Evolutionary conservation across 2,113 vertebrate species (phyloP).

Genomic region (Aspiorhynchus laticeps): DNA sequence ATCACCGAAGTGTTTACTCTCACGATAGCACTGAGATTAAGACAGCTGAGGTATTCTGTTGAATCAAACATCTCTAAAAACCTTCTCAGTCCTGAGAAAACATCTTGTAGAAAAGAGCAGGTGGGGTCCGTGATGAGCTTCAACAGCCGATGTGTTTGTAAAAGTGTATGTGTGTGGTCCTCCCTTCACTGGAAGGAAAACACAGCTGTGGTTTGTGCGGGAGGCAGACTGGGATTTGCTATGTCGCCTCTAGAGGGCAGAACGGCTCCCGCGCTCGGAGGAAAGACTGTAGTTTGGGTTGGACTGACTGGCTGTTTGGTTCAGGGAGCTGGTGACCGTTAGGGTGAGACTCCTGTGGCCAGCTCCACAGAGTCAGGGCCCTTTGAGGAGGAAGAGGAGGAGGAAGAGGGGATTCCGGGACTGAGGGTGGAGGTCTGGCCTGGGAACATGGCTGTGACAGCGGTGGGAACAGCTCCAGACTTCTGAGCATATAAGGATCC

Average conservation of each 20-base stretch:
- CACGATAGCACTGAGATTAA: conserved; percentile 39
- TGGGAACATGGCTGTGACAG: conserved; percentile 65
- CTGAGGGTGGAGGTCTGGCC: conserved; percentile 65
- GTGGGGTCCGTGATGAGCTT: conserved; percentile 30
- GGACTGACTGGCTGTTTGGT: conserved; percentile 10
- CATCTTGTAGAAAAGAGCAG: conserved; percentile 46
- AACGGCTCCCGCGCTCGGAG: background rate
- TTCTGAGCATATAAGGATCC: conserved; percentile 79
- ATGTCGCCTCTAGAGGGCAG: conserved; percentile 36
- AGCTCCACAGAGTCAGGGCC: conserved; percentile 66
- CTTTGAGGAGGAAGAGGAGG: conserved; percentile 75
- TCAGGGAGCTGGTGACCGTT: conserved; percentile 28
- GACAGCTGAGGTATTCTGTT: conserved; percentile 59
- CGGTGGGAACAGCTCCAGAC: conserved; percentile 60
- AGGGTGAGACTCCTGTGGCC: conserved; percentile 59
- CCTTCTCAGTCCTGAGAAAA: conserved; percentile 51
- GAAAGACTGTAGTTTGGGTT: conserved; percentile 16
- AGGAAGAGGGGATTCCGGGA: conserved; percentile 70
- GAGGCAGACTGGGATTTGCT: conserved; percentile 49
- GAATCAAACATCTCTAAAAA: conserved; percentile 44
- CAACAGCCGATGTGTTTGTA: conserved; percentile 29
- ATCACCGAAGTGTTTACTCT: conserved; percentile 35
- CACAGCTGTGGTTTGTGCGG: conserved; percentile 29
- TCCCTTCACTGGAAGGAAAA: conserved; percentile 32
- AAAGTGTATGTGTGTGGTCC: conserved; percentile 14